These are phyloP conservation scores for Laspeyria flexula DNA, from an alignment of 2,888 invertebrate genomes.

Conservation along the genomic window DNA sequence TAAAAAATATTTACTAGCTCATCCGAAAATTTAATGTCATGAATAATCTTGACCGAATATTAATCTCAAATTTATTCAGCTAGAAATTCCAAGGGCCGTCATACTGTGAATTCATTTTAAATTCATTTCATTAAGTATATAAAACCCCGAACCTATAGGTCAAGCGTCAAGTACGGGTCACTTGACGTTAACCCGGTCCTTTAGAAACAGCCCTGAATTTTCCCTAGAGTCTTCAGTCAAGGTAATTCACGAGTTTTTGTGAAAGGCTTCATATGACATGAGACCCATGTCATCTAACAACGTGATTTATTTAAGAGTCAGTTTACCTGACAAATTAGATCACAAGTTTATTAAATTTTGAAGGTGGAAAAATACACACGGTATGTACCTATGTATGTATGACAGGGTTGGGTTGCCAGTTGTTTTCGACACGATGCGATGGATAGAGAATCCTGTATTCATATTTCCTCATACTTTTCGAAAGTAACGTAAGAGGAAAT, in stretches of 20 bases:
- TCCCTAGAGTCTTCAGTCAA: constrained; percentile 15
- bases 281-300: constrained; percentile 17
- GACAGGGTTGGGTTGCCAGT: too few species aligned
- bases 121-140: constrained; percentile 9
- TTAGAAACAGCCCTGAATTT: constrained; percentile 21
- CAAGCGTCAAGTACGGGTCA: constrained; percentile 25
- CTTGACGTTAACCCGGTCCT: constrained; percentile 24
- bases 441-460: too few species aligned
- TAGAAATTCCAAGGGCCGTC: not conserved
- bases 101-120: constrained; percentile 15
- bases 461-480: too few species aligned
- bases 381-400: not conserved
- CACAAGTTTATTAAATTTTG: too few species aligned
- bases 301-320: constrained; percentile 6
- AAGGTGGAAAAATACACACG: too few species aligned
- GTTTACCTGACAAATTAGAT: not conserved
- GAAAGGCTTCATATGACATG: constrained; percentile 24
- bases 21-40: too few species aligned
- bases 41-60: not conserved
- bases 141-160: constrained; percentile 16
- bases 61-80: not conserved
- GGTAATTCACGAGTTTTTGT: constrained; percentile 24
- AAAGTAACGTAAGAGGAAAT: constrained; percentile 1
- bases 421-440: too few species aligned
- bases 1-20: too few species aligned